These are phyloP conservation scores for Polypterus senegalus DNA, from an alignment of 2,113 vertebrate species.

Conservation along the genomic window DNA sequence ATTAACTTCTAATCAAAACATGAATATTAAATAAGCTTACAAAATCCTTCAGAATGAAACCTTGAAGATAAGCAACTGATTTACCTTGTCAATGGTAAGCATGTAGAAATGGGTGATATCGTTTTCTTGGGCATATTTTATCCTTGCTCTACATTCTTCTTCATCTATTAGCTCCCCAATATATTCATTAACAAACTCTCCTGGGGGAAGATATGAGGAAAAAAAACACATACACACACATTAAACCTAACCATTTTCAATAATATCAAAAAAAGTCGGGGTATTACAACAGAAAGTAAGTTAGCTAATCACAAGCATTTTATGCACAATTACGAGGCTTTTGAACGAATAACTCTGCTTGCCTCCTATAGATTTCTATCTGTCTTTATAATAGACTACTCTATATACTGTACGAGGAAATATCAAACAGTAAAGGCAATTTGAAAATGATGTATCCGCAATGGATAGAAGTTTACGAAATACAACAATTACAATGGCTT, in stretches of 20 bases:
- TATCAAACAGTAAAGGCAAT: too few species aligned
- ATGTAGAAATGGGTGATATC: constrained; percentile 95
- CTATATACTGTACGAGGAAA: too few species aligned
- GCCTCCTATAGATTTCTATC: too few species aligned
- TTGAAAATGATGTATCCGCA: too few species aligned
- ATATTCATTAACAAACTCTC: constrained; percentile 95
- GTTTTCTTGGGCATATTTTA: constrained; percentile 83
- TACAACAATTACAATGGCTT: too few species aligned
- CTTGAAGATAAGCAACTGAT: neutral
- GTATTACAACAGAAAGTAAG: neutral
- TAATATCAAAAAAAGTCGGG: neutral
- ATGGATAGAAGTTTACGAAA: too few species aligned
- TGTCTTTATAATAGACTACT: too few species aligned
- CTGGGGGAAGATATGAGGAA: constrained; percentile 31
- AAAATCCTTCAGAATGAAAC: neutral
- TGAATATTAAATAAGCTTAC: too few species aligned
- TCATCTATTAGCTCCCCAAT: constrained; percentile 92
- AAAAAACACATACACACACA: neutral
- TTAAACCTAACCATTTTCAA: neutral
- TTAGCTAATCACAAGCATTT: neutral
- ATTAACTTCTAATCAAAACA: too few species aligned
- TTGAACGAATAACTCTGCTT: too few species aligned
- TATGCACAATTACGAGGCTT: too few species aligned
- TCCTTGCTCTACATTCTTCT: constrained; percentile 87
- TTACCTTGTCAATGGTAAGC: constrained; percentile 97